These are phyloP conservation scores for Cyclargus thomasi DNA, from an alignment of 1,140 invertebrate genomes.

Conservation along the genomic window DNA sequence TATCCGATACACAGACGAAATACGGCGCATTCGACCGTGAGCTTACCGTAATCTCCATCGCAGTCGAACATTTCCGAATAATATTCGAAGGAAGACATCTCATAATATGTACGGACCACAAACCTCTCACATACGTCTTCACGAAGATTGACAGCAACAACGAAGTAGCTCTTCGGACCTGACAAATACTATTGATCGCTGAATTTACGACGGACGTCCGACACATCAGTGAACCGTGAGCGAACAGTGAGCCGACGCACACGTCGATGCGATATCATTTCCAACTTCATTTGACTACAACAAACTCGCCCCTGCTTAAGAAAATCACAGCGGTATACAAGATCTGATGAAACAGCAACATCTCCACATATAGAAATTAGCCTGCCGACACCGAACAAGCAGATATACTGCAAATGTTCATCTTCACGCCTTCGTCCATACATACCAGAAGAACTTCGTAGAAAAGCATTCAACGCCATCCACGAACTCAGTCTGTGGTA, in stretches of 20 bases:
- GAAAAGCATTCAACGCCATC: background rate
- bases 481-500: slow-evolving; percentile 1
- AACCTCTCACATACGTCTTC: slow-evolving; percentile 45
- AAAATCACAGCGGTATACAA: background rate
- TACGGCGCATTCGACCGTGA: slow-evolving; percentile 55
- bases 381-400: background rate
- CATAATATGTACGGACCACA: slow-evolving; percentile 57
- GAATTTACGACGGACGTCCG: slow-evolving; percentile 25
- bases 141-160: slow-evolving; percentile 17
- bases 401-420: slow-evolving; percentile 4
- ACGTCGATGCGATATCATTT: background rate
- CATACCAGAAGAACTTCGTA: background rate
- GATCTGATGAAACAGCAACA: background rate
- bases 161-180: slow-evolving; percentile 16
- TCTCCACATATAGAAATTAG: slow-evolving; percentile 2
- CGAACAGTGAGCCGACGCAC: slow-evolving; percentile 22
- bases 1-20: slow-evolving; percentile 34
- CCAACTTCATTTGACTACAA: background rate
- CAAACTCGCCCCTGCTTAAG: background rate
- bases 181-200: slow-evolving; percentile 24
- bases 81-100: slow-evolving; percentile 42
- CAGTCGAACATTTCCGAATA: slow-evolving; percentile 44
- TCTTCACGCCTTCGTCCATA: background rate
- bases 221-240: slow-evolving; percentile 22
- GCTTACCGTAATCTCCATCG: slow-evolving; percentile 41